Evolutionary conservation across 2,797 vertebrate genomes (phyloP), one percentile per base, ranked within the genome.

Genomic region (Pipistrellus pygmaeus): DNA sequence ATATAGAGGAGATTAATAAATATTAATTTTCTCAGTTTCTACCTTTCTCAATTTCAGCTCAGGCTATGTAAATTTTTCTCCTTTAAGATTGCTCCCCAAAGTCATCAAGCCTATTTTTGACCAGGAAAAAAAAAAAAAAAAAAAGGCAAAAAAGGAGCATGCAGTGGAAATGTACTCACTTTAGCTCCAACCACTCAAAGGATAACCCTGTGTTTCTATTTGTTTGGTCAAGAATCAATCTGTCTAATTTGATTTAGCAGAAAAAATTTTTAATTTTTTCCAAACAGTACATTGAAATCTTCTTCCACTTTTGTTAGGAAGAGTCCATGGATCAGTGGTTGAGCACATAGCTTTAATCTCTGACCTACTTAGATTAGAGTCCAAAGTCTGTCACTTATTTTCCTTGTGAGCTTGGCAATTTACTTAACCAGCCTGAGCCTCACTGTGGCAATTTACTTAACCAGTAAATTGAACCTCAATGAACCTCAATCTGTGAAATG

Each of bases 71-170:
- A 84, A 51, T 72, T 72, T 84, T 88, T 71, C 6, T 30, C 14
- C 38, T 88, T 86, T n/a, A 62, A 13, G 12, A 0, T 88, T 92
- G 25, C 48, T 92, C 35, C 68, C 73, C 73, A 68, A 93, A 48
- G n/a, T 78, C 46, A 95, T 21, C 69, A 85, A 93, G 17, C 32
- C 32, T 94, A 62, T 96, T 94, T 97, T 93, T 84, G 94, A 64
- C 64, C 25, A 92, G 38, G 86, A 60, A 92, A 81, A 83, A 62
- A 57, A n/a, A 60, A 62, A 83, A 46, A 23, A 44, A 44, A 89
- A 17, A 71, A 92, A 23, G 76, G 68, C 30, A 46, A 68, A 94
- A 72, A 84, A 32, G 21, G 17, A 92, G 9, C 13, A 57, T 51
- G 48, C 10, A 82, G 20, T 85, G 71, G 77, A 96, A 90, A 73